Evolutionary conservation across 2,797 vertebrate genomes (phyloP).

Genomic region (Eidolon dupreanum): DNA sequence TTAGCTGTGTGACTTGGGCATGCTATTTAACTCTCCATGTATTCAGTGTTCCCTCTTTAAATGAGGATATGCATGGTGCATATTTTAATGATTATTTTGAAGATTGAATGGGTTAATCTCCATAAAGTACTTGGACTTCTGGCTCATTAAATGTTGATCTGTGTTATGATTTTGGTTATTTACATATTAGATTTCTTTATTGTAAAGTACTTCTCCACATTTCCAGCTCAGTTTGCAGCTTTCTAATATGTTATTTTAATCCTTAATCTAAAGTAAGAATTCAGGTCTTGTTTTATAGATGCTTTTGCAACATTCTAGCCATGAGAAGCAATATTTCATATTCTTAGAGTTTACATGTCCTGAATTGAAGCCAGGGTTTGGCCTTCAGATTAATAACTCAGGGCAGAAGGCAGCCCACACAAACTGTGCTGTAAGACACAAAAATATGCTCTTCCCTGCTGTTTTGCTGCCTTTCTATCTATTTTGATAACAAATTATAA

Average conservation of each 20-base stretch:
- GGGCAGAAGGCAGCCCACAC: constrained; percentile 23
- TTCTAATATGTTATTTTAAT: constrained; percentile 44
- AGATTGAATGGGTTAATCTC: not conserved
- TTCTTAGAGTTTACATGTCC: constrained; percentile 45
- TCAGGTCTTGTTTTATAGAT: constrained; percentile 36
- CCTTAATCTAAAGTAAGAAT: constrained; percentile 60
- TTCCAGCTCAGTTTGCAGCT: not conserved
- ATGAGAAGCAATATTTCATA: constrained; percentile 48
- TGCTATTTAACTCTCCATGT: not conserved
- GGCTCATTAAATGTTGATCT: not conserved
- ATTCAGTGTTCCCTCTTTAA: not conserved
- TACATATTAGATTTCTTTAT: constrained; percentile 25
- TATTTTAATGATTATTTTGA: not conserved
- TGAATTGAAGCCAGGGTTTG: constrained; percentile 39
- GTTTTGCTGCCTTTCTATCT: not conserved
- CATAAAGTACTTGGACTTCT: not conserved
- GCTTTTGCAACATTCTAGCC: constrained; percentile 36
- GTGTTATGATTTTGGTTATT: constrained; percentile 11
- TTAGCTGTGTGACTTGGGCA: not conserved
- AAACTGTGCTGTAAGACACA: not conserved
- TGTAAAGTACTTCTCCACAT: not conserved
- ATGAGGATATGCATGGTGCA: not conserved
- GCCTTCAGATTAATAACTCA: constrained; percentile 57
- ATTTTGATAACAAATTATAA: constrained; percentile 29
- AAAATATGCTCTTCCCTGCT: not conserved